These are phyloP conservation scores for Quadriops clusia DNA, from an alignment of 2,888 invertebrate genomes.

Conservation along the genomic window DNA sequence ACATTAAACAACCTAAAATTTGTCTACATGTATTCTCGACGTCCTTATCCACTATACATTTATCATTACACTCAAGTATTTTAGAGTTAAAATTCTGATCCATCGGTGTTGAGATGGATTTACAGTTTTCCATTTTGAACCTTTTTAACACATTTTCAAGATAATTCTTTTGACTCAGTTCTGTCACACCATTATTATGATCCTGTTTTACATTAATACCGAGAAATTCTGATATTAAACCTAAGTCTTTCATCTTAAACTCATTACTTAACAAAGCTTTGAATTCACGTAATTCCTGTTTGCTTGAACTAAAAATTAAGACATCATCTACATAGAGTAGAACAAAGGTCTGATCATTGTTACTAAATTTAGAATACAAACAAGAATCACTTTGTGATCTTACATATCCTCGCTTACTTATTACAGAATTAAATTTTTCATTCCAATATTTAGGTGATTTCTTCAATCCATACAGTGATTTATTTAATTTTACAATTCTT, in stretches of 20 bases:
- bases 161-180: conserved; percentile 19
- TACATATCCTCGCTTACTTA: conserved; percentile 12
- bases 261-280: no score
- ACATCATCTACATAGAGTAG: conserved; percentile 5
- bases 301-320: not conserved
- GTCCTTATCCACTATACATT: not conserved
- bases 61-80: conserved; percentile 9
- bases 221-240: conserved; percentile 18
- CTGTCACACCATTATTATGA: no score
- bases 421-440: conserved; percentile 15
- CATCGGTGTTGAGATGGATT: conserved; percentile 17
- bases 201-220: conserved; percentile 20
- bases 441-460: conserved; percentile 19
- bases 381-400: conserved; percentile 17
- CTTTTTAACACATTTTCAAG: conserved; percentile 18
- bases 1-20: conserved; percentile 9
- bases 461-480: conserved; percentile 19
- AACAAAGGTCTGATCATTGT: not conserved
- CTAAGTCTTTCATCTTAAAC: conserved; percentile 23
- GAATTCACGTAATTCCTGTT: no score
- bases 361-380: conserved; percentile 9
- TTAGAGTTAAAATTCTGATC: no score
- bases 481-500: conserved; percentile 18
- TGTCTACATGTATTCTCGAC: conserved; percentile 10
- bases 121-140: conserved; percentile 22